phyloP scores from a whole-genome alignment of 2,888 invertebrate genomes.

The Aleiodes alternator region DNA sequence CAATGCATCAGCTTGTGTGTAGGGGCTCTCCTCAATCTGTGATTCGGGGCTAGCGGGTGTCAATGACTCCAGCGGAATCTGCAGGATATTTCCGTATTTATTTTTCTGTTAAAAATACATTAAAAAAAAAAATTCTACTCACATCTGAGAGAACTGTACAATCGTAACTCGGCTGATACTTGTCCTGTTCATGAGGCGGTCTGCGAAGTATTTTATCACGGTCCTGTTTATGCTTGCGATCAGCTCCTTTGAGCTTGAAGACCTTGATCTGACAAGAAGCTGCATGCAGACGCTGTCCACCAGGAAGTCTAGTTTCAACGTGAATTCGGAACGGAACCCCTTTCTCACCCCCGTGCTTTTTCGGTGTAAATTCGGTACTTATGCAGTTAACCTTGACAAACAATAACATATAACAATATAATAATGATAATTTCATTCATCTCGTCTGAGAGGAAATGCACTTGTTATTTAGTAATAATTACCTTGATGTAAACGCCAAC shows the following conservation, averaged over 20 bases:
- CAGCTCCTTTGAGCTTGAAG: constrained; percentile 95
- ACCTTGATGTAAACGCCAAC: constrained; percentile 96
- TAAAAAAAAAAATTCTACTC: constrained; percentile 68
- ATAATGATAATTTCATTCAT: neutral
- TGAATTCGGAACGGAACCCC: constrained; percentile 97
- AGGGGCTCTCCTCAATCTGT: constrained; percentile 66
- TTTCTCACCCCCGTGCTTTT: constrained; percentile 98
- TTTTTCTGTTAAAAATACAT: neutral
- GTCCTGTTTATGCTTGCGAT: constrained; percentile 97
- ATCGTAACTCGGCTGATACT: constrained; percentile 96
- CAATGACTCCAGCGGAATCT: constrained; percentile 71
- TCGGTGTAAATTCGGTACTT: constrained; percentile 97
- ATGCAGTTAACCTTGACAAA: constrained; percentile 90
- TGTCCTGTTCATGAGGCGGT: constrained; percentile 89
- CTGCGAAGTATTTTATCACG: constrained; percentile 94
- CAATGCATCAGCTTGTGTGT: constrained; percentile 66
- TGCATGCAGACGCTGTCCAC: constrained; percentile 86
- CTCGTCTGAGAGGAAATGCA: neutral
- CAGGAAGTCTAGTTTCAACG: constrained; percentile 89
- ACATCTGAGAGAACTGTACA: constrained; percentile 95
- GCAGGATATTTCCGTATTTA: constrained; percentile 38
- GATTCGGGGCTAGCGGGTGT: constrained; percentile 60
- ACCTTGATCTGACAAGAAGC: constrained; percentile 98
- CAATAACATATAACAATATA: neutral
- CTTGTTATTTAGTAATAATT: constrained; percentile 44